Conservation (phyloP, 1,140 invertebrate species). For the Drosophila asahinai region DNA sequence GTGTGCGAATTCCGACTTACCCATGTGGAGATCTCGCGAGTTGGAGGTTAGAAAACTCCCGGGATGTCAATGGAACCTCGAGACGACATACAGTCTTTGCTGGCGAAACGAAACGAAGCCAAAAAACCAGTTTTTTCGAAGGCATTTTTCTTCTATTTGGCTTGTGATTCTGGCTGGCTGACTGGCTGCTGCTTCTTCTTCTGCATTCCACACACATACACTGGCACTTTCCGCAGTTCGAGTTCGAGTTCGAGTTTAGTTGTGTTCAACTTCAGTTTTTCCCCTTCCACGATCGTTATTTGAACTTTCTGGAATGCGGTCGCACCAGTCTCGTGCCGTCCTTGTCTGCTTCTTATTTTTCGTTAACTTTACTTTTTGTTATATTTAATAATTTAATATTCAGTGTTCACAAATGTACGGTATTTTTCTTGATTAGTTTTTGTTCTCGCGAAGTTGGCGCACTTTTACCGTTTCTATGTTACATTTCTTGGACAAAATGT, state of each 20-base stretch:
- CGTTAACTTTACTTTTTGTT: constrained; percentile 18
- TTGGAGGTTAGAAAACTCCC: constrained; percentile 68
- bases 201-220: constrained; percentile 72
- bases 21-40: constrained; percentile 47
- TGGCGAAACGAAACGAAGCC: constrained; percentile 15
- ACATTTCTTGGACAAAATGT: constrained; percentile 6
- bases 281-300: constrained; percentile 64
- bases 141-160: constrained; percentile 66
- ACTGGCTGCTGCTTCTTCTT: constrained; percentile 45
- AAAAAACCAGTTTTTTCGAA: constrained; percentile 67
- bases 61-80: constrained; percentile 70
- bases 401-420: constrained; percentile 2
- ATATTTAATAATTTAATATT: constrained; percentile 30
- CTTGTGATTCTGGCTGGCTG: constrained; percentile 48
- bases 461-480: constrained; percentile 5
- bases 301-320: constrained; percentile 83
- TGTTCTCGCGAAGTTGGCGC: constrained; percentile 2
- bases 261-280: constrained; percentile 70
- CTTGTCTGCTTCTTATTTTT: constrained; percentile 28
- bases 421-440: not conserved
- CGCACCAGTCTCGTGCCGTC: constrained; percentile 66
- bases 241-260: constrained; percentile 53
- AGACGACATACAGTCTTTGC: constrained; percentile 72
- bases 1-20: constrained; percentile 68
- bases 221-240: constrained; percentile 48